Percentiles rank a stretch among this genome's conserved stretches.
Evolutionary conservation across 2,797 vertebrate species (phyloP).

Genomic region (Sebastes elongatus): DNA sequence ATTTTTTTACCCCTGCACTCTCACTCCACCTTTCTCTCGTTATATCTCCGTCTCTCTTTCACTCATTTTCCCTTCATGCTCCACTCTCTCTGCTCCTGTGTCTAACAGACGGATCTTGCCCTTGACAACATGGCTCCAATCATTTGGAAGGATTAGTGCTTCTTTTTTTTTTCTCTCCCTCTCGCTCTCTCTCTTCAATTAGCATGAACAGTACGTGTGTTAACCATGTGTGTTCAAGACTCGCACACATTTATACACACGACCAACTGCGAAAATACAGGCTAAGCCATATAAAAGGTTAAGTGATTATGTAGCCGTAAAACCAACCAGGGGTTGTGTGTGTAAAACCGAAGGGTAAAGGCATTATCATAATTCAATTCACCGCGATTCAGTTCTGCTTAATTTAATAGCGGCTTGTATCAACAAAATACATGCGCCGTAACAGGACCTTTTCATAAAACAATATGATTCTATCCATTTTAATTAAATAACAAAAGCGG

Average conservation of each 20-base stretch:
- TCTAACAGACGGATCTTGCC: constrained; percentile 54
- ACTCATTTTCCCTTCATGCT: constrained; percentile 22
- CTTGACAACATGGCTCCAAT: constrained; percentile 71
- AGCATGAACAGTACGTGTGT: constrained; percentile 50
- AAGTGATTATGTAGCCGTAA: constrained; percentile 69
- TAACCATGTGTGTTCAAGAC: constrained; percentile 39
- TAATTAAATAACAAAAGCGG: constrained; percentile 49
- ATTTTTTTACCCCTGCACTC: neutral
- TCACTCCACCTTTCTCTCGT: constrained; percentile 17
- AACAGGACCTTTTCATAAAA: constrained; percentile 38
- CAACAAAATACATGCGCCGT: constrained; percentile 36
- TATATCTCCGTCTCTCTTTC: neutral
- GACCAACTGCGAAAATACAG: constrained; percentile 56
- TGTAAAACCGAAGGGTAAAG: constrained; percentile 50
- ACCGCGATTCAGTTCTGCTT: constrained; percentile 35
- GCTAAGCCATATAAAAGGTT: constrained; percentile 68
- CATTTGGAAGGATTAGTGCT: constrained; percentile 65
- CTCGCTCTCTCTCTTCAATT: constrained; percentile 53
- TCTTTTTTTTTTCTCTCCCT: constrained; percentile 10
- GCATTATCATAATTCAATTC: constrained; percentile 72
- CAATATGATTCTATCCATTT: constrained; percentile 46
- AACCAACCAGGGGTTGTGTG: constrained; percentile 47
- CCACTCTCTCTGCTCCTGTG: constrained; percentile 19
- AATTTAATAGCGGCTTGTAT: constrained; percentile 59
- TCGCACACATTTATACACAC: constrained; percentile 40